These are phyloP conservation scores for Sarcophaga carnaria DNA, from an alignment of 2,888 invertebrate genomes.

Conservation along the genomic window DNA sequence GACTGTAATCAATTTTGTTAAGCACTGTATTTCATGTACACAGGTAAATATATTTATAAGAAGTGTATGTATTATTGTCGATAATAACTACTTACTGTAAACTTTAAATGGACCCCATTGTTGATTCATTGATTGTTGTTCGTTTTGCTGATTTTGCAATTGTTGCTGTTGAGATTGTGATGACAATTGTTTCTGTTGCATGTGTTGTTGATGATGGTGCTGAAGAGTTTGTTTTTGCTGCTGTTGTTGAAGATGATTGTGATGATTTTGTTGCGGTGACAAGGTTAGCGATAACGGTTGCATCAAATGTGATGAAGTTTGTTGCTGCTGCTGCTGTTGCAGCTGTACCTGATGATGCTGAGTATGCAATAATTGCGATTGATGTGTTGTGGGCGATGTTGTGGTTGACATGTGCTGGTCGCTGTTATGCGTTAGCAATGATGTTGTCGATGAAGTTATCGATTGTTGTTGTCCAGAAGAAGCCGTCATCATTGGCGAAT, in stretches of 20 bases:
- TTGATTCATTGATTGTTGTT: constrained; percentile 78
- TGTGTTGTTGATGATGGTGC: constrained; percentile 67
- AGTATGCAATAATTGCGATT: constrained; percentile 56
- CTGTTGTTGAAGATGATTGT: constrained; percentile 71
- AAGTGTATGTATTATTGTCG: neutral
- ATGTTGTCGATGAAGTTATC: constrained; percentile 61
- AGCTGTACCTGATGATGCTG: constrained; percentile 68
- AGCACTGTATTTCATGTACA: too few relatives aligned
- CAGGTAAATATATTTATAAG: too few relatives aligned
- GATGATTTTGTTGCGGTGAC: constrained; percentile 77
- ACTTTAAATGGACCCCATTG: constrained; percentile 82
- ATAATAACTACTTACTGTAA: constrained; percentile 80
- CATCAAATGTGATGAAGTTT: constrained; percentile 72
- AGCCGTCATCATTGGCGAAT: constrained; percentile 72
- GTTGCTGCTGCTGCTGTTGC: constrained; percentile 69
- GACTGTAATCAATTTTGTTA: too few relatives aligned
- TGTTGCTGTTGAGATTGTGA: constrained; percentile 74
- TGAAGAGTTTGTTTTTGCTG: constrained; percentile 74
- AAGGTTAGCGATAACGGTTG: constrained; percentile 77
- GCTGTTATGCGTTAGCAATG: constrained; percentile 57
- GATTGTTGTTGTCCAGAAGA: constrained; percentile 65
- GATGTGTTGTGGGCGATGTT: constrained; percentile 55
- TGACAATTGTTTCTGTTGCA: constrained; percentile 70
- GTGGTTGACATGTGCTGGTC: constrained; percentile 60
- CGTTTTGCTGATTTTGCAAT: constrained; percentile 73